These are phyloP conservation scores for Sinelater perroti DNA, from an alignment of 2,888 invertebrate species.

Conservation along the genomic window DNA sequence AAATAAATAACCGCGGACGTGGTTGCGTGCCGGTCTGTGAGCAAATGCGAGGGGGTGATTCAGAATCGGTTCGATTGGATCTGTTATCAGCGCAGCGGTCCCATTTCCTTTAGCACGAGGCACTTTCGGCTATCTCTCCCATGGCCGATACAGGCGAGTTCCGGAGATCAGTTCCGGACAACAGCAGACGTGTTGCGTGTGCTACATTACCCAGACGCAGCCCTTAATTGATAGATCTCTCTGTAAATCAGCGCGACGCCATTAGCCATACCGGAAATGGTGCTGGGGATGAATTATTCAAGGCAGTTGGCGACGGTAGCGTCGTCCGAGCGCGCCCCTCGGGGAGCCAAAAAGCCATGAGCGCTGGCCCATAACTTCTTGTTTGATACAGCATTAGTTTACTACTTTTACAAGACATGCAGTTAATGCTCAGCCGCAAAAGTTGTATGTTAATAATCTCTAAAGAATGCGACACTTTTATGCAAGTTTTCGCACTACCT, in stretches of 20 bases:
- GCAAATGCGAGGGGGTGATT: conserved; percentile 20
- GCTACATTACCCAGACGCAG: conserved; percentile 49
- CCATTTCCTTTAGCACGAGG: conserved; percentile 19
- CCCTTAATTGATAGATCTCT: conserved; percentile 52
- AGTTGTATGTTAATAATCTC: no score
- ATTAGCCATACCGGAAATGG: conserved; percentile 52
- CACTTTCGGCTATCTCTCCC: conserved; percentile 28
- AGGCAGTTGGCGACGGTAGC: conserved; percentile 36
- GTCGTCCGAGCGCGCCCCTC: conserved; percentile 27
- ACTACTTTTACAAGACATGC: conserved; percentile 37
- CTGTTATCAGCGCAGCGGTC: conserved; percentile 15
- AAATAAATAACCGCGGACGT: conserved; percentile 26
- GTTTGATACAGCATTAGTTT: conserved; percentile 40
- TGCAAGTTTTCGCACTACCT: no score
- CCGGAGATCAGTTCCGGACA: conserved; percentile 43
- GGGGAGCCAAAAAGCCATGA: conserved; percentile 21
- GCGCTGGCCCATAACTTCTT: conserved; percentile 41
- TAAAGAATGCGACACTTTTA: no score
- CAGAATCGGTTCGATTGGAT: conserved; percentile 22
- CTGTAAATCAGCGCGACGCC: conserved; percentile 48
- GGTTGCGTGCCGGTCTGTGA: conserved; percentile 16
- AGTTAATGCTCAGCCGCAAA: no score
- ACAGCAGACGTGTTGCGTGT: conserved; percentile 49
- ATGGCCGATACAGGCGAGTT: conserved; percentile 37
- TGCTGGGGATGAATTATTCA: conserved; percentile 51